Conservation (phyloP, 2,113 vertebrate species). For the Hemiscyllium ocellatum region DNA sequence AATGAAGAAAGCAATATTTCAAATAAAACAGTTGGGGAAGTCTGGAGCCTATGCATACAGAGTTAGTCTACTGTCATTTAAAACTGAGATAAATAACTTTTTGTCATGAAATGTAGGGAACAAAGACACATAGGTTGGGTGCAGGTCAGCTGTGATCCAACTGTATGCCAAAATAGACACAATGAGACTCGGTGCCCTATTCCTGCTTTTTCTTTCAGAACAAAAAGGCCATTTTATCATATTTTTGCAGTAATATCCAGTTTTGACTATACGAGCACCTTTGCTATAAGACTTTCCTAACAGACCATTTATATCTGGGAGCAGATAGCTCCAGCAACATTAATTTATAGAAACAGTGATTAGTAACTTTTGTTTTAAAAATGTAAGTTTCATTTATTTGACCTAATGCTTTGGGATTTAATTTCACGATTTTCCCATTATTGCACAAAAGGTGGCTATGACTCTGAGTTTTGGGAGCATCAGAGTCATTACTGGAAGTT, state of each 20-base stretch:
- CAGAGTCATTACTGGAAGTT: neutral
- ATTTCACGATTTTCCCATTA: neutral
- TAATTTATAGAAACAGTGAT: neutral
- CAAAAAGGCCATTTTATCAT: neutral
- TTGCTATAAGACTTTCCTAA: neutral
- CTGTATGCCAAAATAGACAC: neutral
- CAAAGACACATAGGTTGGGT: neutral
- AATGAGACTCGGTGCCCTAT: neutral
- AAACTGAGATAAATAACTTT: neutral
- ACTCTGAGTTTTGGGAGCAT: neutral
- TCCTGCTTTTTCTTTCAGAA: neutral
- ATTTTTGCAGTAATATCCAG: neutral
- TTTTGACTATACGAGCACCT: neutral
- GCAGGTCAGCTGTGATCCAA: neutral
- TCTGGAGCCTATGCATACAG: neutral
- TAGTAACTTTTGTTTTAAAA: neutral
- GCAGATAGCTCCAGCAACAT: neutral
- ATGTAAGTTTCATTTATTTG: neutral
- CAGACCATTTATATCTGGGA: neutral
- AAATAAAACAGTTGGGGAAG: neutral
- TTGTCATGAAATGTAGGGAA: neutral
- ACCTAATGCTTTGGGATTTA: neutral
- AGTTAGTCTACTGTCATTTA: neutral
- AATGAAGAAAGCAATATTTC: neutral
- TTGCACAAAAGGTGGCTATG: neutral